Evolutionary conservation across 2,113 vertebrate species (phyloP).

Genomic region (Acrocephalus kingi): DNA sequence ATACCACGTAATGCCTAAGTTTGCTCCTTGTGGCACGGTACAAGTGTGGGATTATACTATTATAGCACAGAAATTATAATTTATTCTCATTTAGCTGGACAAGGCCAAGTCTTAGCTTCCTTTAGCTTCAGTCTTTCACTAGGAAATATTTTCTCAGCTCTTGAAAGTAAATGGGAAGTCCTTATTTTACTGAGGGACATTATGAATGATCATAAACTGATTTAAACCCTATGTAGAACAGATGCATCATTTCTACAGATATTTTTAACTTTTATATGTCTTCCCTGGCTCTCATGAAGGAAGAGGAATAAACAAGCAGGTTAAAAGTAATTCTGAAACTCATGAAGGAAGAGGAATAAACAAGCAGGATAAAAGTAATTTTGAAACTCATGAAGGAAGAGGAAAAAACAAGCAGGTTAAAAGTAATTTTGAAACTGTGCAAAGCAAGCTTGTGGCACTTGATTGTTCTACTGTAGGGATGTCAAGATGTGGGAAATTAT

Average conservation of each 20-base stretch:
- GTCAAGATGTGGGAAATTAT: not conserved
- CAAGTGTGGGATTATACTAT: not conserved
- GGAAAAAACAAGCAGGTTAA: not conserved
- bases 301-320: not conserved
- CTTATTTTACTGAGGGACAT: not conserved
- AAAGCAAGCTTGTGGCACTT: not conserved
- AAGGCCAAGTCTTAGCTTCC: not conserved
- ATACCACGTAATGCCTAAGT: not conserved
- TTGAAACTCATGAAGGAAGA: not conserved
- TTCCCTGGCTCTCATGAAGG: not conserved
- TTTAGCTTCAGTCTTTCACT: not conserved
- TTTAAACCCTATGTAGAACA: not conserved
- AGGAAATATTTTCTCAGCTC: not conserved
- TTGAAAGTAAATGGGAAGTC: accelerated
- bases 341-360: not conserved
- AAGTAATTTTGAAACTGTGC: not conserved
- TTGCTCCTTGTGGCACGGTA: not conserved
- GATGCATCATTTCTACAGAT: not conserved
- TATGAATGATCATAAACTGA: not conserved
- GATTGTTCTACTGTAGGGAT: not conserved
- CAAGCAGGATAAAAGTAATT: not conserved
- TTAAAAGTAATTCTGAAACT: not conserved
- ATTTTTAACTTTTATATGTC: not conserved
- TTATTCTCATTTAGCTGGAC: not conserved
- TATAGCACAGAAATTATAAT: not conserved